Evolutionary conservation across 2,113 vertebrate genomes (phyloP), one percentile per base, ranked within the genome.

Genomic region (Mesembrinibis cayennensis): DNA sequence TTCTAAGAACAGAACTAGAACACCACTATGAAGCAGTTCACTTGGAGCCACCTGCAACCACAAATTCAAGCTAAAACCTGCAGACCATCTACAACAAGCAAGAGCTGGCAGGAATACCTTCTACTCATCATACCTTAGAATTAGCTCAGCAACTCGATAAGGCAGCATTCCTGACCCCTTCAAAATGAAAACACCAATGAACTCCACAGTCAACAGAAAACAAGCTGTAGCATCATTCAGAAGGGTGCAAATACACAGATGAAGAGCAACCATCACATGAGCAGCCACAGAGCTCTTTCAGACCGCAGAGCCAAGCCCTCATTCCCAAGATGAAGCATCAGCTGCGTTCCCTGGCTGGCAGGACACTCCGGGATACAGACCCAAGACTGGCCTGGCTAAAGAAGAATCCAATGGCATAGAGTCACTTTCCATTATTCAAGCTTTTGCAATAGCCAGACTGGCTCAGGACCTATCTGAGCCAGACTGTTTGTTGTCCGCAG

Each of bases 31-130:
- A 70, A 40, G 38, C 2, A 62, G 47, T 62, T 80, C 90, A 53
- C 38, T 18, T 67, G 71, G 52, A 96, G 62, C 74, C 91, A 95
- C 66, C 86, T 88, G 66, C 61, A 88, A 85, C 91, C 74, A 85
- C 93, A 88, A 66, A 79, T 58, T 85, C 89, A 92, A 95, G 95
- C 79, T 76, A 90, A 95, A 96, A 95, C 81, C 71, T 92, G 93
- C 61, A 34, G 56, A 66, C 27, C 32, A 85, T 66, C 65, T 56
- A 52, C 61, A 84, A 20, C 65, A 90, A 90, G 81, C 61, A 87
- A 56, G 72, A 92, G 70, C 79, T 82, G 71, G 79, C 93, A 94
- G 62, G 34, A 88, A 71, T 72, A 85, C 38, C 66, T 88, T 92
- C 56, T 40, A 25, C 56, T 76, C 79, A 70, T 62, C 82, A 38